Conservation (phyloP, 2,888 invertebrate genomes). For the Bugula neritina region DNA sequence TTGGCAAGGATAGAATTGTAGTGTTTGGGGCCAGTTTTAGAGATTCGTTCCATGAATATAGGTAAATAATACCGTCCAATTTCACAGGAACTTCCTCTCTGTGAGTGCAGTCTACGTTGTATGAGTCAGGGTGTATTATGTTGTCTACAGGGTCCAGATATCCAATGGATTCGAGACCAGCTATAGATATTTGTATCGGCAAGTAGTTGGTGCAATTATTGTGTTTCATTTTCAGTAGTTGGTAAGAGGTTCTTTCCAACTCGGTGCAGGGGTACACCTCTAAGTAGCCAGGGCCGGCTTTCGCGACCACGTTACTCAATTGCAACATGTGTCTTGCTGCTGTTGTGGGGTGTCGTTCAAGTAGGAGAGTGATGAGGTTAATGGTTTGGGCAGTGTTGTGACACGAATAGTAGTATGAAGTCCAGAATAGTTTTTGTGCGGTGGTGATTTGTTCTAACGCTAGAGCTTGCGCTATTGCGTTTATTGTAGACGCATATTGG, state of each 20-base stretch:
- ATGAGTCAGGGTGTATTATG: neutral
- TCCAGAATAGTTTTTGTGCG: too few species aligned
- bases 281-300: neutral
- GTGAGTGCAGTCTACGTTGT: neutral
- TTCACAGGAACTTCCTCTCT: neutral
- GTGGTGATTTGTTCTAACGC: too few species aligned
- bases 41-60: neutral
- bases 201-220: too few species aligned
- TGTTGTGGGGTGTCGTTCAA: neutral
- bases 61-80: neutral
- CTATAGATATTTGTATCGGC: neutral
- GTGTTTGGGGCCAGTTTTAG: neutral
- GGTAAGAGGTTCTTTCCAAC: too few species aligned
- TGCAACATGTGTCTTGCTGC: neutral
- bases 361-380: too few species aligned
- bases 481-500: neutral
- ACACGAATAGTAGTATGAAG: too few species aligned
- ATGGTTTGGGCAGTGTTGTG: too few species aligned
- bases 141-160: too few species aligned
- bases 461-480: too few species aligned
- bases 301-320: too few species aligned
- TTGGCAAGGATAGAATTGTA: neutral
- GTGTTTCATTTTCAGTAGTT: too few species aligned
- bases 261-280: too few species aligned
- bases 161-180: neutral